Evolutionary conservation across 2,888 invertebrate genomes (phyloP), one percentile per base, ranked within the genome.

Genomic region (Drosophila emarginata): DNA sequence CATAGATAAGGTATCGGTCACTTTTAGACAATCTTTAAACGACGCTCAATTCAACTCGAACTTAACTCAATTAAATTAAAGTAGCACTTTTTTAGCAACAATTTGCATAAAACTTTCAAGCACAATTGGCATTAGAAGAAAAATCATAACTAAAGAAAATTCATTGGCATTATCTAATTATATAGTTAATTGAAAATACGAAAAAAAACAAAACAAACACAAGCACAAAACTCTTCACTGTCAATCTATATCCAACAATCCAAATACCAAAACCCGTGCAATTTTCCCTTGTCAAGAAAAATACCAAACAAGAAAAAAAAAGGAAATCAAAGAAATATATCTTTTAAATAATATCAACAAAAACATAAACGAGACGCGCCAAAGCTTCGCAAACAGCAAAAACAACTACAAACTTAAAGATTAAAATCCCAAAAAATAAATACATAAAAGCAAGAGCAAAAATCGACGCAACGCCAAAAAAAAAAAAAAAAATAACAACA

Each of bases 41-140:
- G 77, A 74, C 72, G 78, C 80, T 58, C 52, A 64, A 56, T 58
- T 21, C 18, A 39, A 32, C 14, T 18, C 28, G 18, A 26, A 54
- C 53, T 54, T 18, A 36, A 18, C 54, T 54, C 54, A 54, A 54
- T 54, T 54, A 54, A 54, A 26, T 5, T 26, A 26, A 12, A 45
- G 21, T 45, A 18, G 18, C 45, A 45, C 45, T 59, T 58, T 60
- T 32, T 32, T 72, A 51, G 80, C 80, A 83, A 84, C 88, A 86
- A 84, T 88, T 84, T 83, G 86, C 87, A 59, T 88, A 77, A 88
- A 74, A 72, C 86, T 80, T 88, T 37, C 15, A 28, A 67, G 69
- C 73, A 78, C 74, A 77, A 83, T 80, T 77, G 79, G 82, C 83
- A 79, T 74, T 63, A 37, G 60, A 58, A 61, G 5, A 28, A 53